Evolutionary conservation across 2,888 invertebrate species (phyloP), one percentile per base, ranked within the genome.

Genomic region (Athrips mouffetella): DNA sequence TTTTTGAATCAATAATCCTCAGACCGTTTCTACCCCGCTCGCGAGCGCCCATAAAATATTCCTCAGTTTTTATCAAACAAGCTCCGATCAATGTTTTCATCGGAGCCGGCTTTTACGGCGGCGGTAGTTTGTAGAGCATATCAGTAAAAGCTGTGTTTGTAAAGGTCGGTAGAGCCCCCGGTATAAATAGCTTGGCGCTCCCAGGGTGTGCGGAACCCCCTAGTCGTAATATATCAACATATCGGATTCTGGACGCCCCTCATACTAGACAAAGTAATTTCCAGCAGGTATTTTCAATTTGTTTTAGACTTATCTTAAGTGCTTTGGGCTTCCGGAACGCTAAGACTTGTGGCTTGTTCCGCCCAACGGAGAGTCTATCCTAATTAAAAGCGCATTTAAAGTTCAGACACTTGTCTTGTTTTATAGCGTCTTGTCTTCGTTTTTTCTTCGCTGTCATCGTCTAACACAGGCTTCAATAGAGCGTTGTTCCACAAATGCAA

Each of bases 211-310:
- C 78, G 77, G 80, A 79, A 73, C 60, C 67, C 59, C 62, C 70
- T 61, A 68, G 58, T 79, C 58, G 68, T 70, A 73, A 79, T 80
- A 76, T 73, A 83, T 80, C 80, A 80, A 73, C 80, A 79, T 83
- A 83, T 80, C 73, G 74, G 60, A 74, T 79, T 76, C 76, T 74
- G 63, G 65, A 63, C 68, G 60, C 63, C 62, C 58, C 50, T 59
- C 52, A 64, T 65, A 61, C 67, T 63, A 53, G 55, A 46, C 42
- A 48, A 42, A 20, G 45, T 29, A 39, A 41, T 21, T 65, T 66
- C 63, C 64, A 60, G 63, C 53, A 69, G 70, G 65, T 71, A 73
- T 72, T 73, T 73, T 69, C 69, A 73, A 72, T 73, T n/a, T 68
- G 70, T 67, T 64, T 62, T 49, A 37, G 50, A 57, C 21, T n/a